phyloP scores from a whole-genome alignment of 2,113 vertebrate species.

The Oryctolagus cuniculus region DNA sequence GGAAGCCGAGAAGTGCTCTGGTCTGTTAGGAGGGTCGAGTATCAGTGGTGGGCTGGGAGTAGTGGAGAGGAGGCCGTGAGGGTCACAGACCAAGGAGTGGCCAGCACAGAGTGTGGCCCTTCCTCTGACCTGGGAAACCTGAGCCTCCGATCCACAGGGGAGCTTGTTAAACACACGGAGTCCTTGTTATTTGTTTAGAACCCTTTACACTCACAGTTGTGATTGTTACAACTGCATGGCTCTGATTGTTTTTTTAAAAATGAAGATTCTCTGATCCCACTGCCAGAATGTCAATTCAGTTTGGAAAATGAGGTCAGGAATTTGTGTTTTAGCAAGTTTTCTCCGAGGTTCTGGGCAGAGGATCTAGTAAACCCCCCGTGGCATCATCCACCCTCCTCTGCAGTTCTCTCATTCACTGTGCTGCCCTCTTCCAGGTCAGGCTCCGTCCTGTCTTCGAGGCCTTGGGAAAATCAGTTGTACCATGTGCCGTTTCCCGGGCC shows the following conservation, averaged over 20 bases:
- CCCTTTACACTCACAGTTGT: background rate
- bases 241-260: background rate
- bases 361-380: background rate
- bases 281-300: background rate
- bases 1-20: background rate
- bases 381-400: background rate
- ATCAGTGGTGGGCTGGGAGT: too few species aligned
- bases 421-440: background rate
- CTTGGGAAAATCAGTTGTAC: background rate
- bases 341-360: background rate
- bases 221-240: background rate
- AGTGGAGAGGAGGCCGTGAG: background rate
- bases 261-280: background rate
- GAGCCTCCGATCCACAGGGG: background rate
- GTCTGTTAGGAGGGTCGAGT: background rate
- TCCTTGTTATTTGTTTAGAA: constrained; percentile 14
- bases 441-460: background rate
- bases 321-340: background rate
- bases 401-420: background rate
- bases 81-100: background rate
- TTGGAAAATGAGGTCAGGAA: background rate
- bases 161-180: constrained; percentile 26
- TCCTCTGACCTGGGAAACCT: background rate
- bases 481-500: background rate
- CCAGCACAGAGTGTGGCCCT: background rate